Percentiles rank a stretch among this genome's conserved stretches.
Evolutionary conservation across 2,888 invertebrate species (phyloP).

Genomic region (Yponomeuta plumbellus): DNA sequence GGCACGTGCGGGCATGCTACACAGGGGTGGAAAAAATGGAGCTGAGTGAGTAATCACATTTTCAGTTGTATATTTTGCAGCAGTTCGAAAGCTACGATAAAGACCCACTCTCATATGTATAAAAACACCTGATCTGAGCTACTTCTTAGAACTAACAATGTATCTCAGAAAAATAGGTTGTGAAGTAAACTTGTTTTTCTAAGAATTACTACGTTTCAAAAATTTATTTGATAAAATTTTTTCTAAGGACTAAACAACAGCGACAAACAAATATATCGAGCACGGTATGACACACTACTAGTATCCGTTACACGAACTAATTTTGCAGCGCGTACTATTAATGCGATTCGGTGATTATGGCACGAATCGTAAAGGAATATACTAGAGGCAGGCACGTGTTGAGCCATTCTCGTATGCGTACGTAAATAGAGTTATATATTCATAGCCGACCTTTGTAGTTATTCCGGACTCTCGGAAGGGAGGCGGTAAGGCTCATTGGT

Average conservation of each 20-base stretch:
- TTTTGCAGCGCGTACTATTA: neutral
- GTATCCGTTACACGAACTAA: neutral
- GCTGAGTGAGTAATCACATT: slow-evolving; percentile 79
- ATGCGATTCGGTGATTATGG: neutral
- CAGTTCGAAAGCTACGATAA: too few relatives aligned
- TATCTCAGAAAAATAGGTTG: too few relatives aligned
- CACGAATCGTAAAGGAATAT: neutral
- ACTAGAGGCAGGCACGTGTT: neutral
- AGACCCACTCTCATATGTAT: too few relatives aligned
- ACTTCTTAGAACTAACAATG: too few relatives aligned
- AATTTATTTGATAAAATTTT: too few relatives aligned
- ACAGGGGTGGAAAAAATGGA: slow-evolving; percentile 84
- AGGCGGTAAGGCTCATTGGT: neutral
- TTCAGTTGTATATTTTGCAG: neutral
- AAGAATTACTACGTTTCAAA: too few relatives aligned
- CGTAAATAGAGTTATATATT: neutral
- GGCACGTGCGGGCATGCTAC: slow-evolving; percentile 87
- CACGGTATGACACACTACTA: neutral
- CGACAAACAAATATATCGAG: neutral
- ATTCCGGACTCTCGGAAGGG: neutral
- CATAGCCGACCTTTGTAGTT: slow-evolving; percentile 2
- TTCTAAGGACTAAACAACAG: too few relatives aligned
- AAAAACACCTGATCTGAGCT: too few relatives aligned
- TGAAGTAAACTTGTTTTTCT: too few relatives aligned
- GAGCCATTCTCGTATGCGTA: neutral